A percentile compares a stretch with the other conserved stretches of the same genome.
phyloP scores from a whole-genome alignment of 1,140 invertebrate species.

The Drosophila nasuta region DNA sequence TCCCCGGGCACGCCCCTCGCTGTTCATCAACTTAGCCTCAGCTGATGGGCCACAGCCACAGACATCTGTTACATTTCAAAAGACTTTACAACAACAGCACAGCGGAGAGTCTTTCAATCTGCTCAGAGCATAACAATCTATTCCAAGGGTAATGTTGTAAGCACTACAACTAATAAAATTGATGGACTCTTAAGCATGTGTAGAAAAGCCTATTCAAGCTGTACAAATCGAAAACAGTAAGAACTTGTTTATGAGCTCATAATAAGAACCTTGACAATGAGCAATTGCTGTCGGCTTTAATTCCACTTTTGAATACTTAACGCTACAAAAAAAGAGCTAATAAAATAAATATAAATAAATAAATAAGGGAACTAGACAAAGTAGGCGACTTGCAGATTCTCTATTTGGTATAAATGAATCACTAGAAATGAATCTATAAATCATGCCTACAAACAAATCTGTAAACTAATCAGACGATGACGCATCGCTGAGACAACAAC shows the following conservation, averaged over 20 bases:
- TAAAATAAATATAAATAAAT: not conserved
- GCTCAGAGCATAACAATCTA: not conserved
- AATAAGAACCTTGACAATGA: slow-evolving; percentile 34
- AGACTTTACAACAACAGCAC: slow-evolving; percentile 25
- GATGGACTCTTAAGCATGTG: slow-evolving; percentile 18
- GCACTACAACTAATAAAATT: slow-evolving; percentile 7
- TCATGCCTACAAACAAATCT: too few species aligned
- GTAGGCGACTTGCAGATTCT: not conserved
- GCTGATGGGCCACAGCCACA: not conserved
- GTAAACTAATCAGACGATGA: not conserved
- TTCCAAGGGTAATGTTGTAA: slow-evolving; percentile 9
- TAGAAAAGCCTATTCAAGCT: not conserved
- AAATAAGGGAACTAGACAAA: not conserved
- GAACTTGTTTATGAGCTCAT: slow-evolving; percentile 15
- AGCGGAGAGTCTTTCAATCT: slow-evolving; percentile 10
- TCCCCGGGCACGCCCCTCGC: slow-evolving; percentile 20
- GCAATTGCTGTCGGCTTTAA: slow-evolving; percentile 2
- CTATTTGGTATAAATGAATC: not conserved
- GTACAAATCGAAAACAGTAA: slow-evolving; percentile 25
- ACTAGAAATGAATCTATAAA: too few species aligned
- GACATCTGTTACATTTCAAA: slow-evolving; percentile 68
- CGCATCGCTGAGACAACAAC: not conserved
- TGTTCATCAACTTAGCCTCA: not conserved
- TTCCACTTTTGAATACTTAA: slow-evolving; percentile 10
- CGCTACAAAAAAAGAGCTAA: not conserved